phyloP scores from a whole-genome alignment of 2,888 invertebrate genomes.

The Timandra comae region DNA sequence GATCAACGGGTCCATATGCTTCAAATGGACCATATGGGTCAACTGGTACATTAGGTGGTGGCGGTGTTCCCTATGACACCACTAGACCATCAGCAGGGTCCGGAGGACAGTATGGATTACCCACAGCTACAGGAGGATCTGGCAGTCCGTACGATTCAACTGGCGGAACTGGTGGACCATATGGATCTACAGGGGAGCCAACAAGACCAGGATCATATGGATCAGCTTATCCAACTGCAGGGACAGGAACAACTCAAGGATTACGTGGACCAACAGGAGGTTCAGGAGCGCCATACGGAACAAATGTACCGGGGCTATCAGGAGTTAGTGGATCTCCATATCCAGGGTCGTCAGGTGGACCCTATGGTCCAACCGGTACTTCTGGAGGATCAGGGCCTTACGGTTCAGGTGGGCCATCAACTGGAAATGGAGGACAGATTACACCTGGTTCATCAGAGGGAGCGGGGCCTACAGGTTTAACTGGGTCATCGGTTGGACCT shows the following conservation, averaged over 20 bases:
- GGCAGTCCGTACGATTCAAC: background rate
- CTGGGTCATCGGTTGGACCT: background rate
- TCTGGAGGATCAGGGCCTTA: background rate
- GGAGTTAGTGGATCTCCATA: too few relatives aligned
- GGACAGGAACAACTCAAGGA: background rate
- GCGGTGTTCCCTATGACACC: slow-evolving; percentile 1
- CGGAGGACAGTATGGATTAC: too few relatives aligned
- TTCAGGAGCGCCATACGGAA: background rate
- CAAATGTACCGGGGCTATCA: too few relatives aligned
- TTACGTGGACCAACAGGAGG: slow-evolving; percentile 2
- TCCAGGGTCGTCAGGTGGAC: too few relatives aligned
- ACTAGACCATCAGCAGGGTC: too few relatives aligned
- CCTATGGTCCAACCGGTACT: background rate
- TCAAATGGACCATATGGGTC: too few relatives aligned
- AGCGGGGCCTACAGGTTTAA: background rate
- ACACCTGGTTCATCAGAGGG: background rate
- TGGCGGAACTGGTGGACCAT: background rate
- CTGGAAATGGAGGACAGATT: background rate
- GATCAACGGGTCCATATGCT: too few relatives aligned
- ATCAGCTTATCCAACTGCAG: background rate
- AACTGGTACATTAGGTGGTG: slow-evolving; percentile 1
- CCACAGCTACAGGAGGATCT: background rate
- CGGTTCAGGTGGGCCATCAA: slow-evolving; percentile 2
- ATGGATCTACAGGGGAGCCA: slow-evolving; percentile 1
- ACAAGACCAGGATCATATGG: background rate